Evolutionary conservation across 2,797 vertebrate genomes (phyloP), one percentile per base, ranked within the genome.

Genomic region (Hydrocynus forskahlii): DNA sequence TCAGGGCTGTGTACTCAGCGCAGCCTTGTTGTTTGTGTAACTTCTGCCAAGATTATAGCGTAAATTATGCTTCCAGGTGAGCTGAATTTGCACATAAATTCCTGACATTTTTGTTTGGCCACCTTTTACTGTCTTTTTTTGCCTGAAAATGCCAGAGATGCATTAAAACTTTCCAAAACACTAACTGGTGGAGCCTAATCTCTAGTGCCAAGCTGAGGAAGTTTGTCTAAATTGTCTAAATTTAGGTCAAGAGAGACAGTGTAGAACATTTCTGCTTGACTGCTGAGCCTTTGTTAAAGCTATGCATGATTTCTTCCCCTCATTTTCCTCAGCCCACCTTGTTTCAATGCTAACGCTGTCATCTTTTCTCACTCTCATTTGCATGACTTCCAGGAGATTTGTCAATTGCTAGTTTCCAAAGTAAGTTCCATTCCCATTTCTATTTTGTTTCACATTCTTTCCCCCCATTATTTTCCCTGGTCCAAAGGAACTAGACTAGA

Each of bases 401-500:
- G 88, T 95, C 92, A 90, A 82, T 94, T 92, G 94, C 92, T 94
- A 94, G 94, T 92, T 93, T 93, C 86, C 93, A 92, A 92, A 94
- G 92, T 95, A 95, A 94, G 93, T 94, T 89, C 82, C 54, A 79
- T 87, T 81, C 50, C 80, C 0, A 0, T 57, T 86, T 21, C 86
- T 21, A 66, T 80, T 70, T 79, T 10, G n/a, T 10, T 38, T 74
- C 1, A 64, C 59, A 60, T 72, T 68, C 48, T 17, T 17, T 62
- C 43, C 60, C 48, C 29, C 52, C 63, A 76, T 78, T 55, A 45
- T 66, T 74, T 43, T 43, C 62, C 62, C 48, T 29, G 29, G 7
- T 54, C n/a, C 16, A 17, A 3, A 9, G 5, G 1, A 43, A 43
- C 43, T 9, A 43, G 19, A 19, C 57, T 62, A 50, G 48, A 13